Conservation (phyloP, 2,888 invertebrate species). For the Mallateleia sp. region DNA sequence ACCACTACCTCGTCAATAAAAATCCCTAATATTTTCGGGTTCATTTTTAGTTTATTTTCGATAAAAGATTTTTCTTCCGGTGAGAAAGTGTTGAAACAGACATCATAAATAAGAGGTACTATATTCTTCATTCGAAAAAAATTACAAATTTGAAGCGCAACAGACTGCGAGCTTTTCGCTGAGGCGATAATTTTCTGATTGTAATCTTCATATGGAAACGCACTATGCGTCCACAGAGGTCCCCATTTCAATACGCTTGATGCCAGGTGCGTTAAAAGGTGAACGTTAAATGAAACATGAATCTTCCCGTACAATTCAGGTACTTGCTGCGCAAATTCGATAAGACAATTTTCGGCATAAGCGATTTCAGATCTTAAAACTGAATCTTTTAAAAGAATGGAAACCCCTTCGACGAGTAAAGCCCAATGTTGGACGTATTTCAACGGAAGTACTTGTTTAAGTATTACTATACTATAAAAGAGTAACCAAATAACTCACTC, state of each 20-base stretch:
- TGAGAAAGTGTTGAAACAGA: background rate
- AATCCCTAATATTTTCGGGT: no score
- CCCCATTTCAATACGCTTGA: constrained; percentile 25
- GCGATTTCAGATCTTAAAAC: constrained; percentile 45
- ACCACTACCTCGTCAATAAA: no score
- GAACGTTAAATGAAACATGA: constrained; percentile 37
- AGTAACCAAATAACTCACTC: constrained; percentile 51
- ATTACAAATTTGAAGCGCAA: constrained; percentile 59
- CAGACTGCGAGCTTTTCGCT: constrained; percentile 60
- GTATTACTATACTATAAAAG: constrained; percentile 45
- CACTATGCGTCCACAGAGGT: constrained; percentile 66
- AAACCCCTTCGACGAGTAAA: constrained; percentile 47
- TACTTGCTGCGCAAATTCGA: constrained; percentile 47
- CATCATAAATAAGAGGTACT: constrained; percentile 1
- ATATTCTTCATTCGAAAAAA: constrained; percentile 16
- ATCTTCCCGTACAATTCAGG: constrained; percentile 27
- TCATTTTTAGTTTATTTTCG: background rate
- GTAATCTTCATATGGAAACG: constrained; percentile 68
- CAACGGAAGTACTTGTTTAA: constrained; percentile 25
- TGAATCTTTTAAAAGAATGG: constrained; percentile 34
- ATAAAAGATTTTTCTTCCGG: background rate
- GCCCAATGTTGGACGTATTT: constrained; percentile 57
- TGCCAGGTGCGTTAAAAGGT: constrained; percentile 42
- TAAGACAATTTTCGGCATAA: constrained; percentile 25
- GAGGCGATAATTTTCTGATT: constrained; percentile 43